These are phyloP conservation scores for Drymodes brunneopygia DNA, from an alignment of 2,113 vertebrate species.

Conservation along the genomic window DNA sequence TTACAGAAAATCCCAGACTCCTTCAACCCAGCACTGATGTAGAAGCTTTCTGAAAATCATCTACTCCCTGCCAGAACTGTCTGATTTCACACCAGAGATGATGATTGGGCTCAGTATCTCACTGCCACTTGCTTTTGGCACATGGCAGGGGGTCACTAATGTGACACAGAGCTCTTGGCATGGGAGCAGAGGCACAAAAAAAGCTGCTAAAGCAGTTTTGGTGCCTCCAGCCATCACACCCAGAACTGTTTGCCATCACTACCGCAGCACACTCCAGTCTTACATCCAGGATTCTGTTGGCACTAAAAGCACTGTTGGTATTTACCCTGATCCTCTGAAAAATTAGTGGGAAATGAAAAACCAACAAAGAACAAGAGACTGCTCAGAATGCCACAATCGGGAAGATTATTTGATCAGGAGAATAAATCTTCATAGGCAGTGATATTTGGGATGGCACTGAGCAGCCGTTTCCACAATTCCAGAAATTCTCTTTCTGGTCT, in stretches of 20 bases:
- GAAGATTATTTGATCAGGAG: not conserved
- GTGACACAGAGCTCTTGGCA: not conserved
- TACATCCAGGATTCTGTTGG: not conserved
- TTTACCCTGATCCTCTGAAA: not conserved
- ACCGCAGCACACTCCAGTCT: not conserved
- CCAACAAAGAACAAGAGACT: not conserved
- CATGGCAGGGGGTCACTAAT: accelerated
- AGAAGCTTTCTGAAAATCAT: not conserved
- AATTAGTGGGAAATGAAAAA: not conserved
- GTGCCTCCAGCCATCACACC: not conserved
- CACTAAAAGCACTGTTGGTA: not conserved
- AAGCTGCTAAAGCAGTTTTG: not conserved
- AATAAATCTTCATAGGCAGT: not conserved
- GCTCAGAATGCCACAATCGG: not conserved
- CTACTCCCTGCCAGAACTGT: not conserved
- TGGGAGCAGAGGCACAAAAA: not conserved
- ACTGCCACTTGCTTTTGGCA: not conserved
- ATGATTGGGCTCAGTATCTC: accelerated
- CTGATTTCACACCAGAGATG: not conserved
- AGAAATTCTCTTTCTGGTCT: not conserved
- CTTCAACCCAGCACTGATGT: not conserved
- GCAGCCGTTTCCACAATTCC: not conserved
- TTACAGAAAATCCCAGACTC: not conserved
- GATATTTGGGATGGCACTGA: not conserved
- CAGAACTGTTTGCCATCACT: not conserved